A percentile compares a stretch with the other conserved stretches of the same genome.
These are phyloP conservation scores for Delichon dasypus DNA, from an alignment of 2,797 vertebrate species.

Conservation along the genomic window DNA sequence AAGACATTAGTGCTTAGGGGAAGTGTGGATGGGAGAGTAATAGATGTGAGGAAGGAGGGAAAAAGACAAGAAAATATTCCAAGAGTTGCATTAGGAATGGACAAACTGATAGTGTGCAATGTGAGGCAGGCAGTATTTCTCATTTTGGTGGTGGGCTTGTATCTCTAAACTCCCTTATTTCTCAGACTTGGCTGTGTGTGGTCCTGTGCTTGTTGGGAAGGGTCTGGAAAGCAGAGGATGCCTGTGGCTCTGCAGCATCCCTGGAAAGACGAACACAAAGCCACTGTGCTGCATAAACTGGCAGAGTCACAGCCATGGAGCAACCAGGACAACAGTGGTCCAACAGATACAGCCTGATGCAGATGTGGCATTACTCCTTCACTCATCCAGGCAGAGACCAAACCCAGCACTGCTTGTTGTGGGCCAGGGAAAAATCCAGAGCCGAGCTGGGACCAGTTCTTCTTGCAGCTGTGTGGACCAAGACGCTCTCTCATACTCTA, in stretches of 20 bases:
- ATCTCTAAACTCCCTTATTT: neutral
- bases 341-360: neutral
- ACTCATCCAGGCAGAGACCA: neutral
- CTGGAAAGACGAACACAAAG: neutral
- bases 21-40: conserved; percentile 1
- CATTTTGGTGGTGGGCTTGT: neutral
- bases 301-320: neutral
- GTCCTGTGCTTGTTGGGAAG: neutral
- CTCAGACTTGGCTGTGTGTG: neutral
- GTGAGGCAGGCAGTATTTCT: neutral
- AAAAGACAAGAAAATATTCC: conserved; percentile 4
- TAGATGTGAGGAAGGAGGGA: neutral
- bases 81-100: neutral
- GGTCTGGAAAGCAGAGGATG: neutral
- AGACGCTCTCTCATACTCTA: neutral
- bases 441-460: neutral
- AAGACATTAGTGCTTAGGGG: neutral
- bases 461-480: neutral
- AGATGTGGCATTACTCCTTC: neutral
- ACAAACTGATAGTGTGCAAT: neutral
- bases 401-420: neutral
- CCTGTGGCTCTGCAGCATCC: neutral
- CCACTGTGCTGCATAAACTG: neutral
- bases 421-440: neutral
- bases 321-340: accelerated